Conservation (phyloP, 2,888 invertebrate species). For the Eurytoma californica region DNA sequence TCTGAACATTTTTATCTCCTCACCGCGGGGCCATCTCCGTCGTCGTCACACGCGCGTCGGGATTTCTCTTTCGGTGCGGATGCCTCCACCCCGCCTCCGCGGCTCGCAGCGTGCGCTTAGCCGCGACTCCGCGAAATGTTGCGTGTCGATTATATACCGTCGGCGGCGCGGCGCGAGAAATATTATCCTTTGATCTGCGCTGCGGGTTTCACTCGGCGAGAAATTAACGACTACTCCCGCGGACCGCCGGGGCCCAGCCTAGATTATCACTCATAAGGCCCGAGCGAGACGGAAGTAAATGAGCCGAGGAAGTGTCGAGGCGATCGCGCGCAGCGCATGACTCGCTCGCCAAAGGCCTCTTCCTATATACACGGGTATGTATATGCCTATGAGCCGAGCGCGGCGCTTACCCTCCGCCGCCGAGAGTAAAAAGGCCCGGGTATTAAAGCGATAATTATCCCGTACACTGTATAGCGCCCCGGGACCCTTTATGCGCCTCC, state of each 20-base stretch:
- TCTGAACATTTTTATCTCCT: constrained; percentile 35
- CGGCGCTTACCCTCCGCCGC: neutral
- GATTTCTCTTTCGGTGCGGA: constrained; percentile 4
- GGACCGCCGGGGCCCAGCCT: constrained; percentile 4
- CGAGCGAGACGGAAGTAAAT: constrained; percentile 29
- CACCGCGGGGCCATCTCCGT: neutral
- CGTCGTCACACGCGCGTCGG: no score
- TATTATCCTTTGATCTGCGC: constrained; percentile 36
- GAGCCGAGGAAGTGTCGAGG: constrained; percentile 40
- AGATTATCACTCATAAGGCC: constrained; percentile 35
- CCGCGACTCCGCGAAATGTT: constrained; percentile 8
- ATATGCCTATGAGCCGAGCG: no score
- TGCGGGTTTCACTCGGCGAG: constrained; percentile 18
- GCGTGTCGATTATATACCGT: constrained; percentile 42
- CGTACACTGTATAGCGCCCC: constrained; percentile 13
- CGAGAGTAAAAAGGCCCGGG: neutral
- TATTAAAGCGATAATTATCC: constrained; percentile 42
- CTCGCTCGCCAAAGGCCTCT: neutral
- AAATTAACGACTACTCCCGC: constrained; percentile 36
- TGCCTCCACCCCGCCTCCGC: neutral
- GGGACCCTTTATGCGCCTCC: constrained; percentile 27
- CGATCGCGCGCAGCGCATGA: constrained; percentile 13
- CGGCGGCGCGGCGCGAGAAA: constrained; percentile 13
- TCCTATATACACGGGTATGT: neutral
- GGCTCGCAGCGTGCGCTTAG: neutral